Evolutionary conservation across 2,888 invertebrate genomes (phyloP), one percentile per base, ranked within the genome.

Genomic region (Drosophila setosimentum): DNA sequence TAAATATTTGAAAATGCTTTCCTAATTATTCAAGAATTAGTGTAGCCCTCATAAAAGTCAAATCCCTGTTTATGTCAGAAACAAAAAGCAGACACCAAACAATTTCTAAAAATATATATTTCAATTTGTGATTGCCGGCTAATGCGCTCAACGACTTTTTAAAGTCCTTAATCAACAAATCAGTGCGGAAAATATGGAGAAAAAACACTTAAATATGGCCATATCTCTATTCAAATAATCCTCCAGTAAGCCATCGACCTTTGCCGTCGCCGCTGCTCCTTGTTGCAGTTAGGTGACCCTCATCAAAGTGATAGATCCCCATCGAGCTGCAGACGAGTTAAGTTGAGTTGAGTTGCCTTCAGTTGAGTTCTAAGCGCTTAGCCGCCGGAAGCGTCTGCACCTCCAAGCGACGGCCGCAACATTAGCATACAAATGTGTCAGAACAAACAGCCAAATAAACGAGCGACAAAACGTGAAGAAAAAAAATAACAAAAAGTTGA

Each of bases 361-460:
- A 33, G 45, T 24, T 60, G 42, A 73, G 77, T 81, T 83, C 82
- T 68, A 87, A 85, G 76, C 71, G 80, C 57, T 83, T 72, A 69
- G 69, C 80, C 83, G 83, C 82, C 83, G 90, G 84, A 84, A 90
- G 89, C 89, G 73, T 55, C 65, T 69, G 66, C 79, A 67, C 64
- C 77, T 78, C 49, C 72, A 73, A 66, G 35, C 29, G 64, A 68
- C 87, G 62, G 72, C 83, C 80, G 66, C 72, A 70, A 80, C 78
- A 86, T 90, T 86, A 86, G 89, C 85, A 86, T 86, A 90, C 90
- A 90, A 86, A 86, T 86, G 85, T 90, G 85, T 87, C 87, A 83
- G 90, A 90, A 83, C 87, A 89, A 85, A 84, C 79, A 86, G 63
- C 74, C 89, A 74, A 85, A 87, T 75, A 85, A 73, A 83, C 68